phyloP scores from a whole-genome alignment of 2,888 invertebrate species.

The Embidobia sp. region DNA sequence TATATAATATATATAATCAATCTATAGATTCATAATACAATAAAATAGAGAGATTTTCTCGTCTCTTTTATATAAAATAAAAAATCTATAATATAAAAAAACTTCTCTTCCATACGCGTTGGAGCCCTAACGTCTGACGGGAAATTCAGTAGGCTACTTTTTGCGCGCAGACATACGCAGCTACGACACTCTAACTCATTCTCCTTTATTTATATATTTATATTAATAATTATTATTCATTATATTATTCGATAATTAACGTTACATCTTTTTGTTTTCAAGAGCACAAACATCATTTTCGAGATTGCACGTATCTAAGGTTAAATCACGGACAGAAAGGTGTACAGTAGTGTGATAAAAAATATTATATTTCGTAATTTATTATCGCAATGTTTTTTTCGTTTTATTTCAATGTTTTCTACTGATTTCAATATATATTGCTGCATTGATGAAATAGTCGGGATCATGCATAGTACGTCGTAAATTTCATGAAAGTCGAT shows the following conservation, averaged over 20 bases:
- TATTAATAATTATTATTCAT: conserved; percentile 62
- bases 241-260: conserved; percentile 58
- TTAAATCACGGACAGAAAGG: conserved; percentile 58
- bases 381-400: too few species aligned
- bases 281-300: conserved; percentile 56
- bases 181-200: conserved; percentile 51
- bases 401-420: too few species aligned
- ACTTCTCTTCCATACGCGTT: conserved; percentile 67
- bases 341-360: conserved; percentile 47
- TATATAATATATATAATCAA: conserved; percentile 73
- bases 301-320: conserved; percentile 64
- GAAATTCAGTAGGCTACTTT: conserved; percentile 55
- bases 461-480: too few species aligned
- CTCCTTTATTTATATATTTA: conserved; percentile 59
- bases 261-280: conserved; percentile 42
- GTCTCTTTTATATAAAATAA: conserved; percentile 78
- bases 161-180: conserved; percentile 44
- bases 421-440: too few species aligned
- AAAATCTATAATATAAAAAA: conserved; percentile 78
- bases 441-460: too few species aligned
- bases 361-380: too few species aligned
- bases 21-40: conserved; percentile 71
- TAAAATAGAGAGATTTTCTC: conserved; percentile 70
- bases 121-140: conserved; percentile 54
- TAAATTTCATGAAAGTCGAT: too few species aligned